Conservation (phyloP, 2,888 invertebrate species). For the Diarsia brunnea region DNA sequence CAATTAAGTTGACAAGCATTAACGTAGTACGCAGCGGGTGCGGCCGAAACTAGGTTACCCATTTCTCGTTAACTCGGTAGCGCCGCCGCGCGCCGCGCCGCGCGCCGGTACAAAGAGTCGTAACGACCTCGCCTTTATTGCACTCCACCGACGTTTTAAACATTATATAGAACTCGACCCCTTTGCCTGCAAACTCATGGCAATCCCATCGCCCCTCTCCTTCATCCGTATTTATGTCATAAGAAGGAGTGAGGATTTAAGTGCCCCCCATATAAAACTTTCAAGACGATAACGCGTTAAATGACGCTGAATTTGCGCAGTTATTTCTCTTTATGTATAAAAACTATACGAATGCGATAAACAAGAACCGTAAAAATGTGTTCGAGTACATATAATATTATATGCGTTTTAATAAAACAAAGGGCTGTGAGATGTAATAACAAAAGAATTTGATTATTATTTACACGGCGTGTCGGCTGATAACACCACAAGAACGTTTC, state of each 20-base stretch:
- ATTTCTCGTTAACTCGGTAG: constrained; percentile 80
- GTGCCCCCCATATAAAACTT: constrained; percentile 66
- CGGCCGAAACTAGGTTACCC: constrained; percentile 88
- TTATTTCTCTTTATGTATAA: constrained; percentile 55
- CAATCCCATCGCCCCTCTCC: constrained; percentile 69
- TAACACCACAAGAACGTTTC: constrained; percentile 59
- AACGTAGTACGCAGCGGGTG: constrained; percentile 80
- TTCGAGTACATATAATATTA: constrained; percentile 23
- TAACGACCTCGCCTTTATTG: constrained; percentile 74
- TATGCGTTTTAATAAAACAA: constrained; percentile 51
- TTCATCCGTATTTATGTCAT: constrained; percentile 64
- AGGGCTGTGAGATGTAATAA: constrained; percentile 51
- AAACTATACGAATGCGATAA: constrained; percentile 51
- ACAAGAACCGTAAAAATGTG: constrained; percentile 45
- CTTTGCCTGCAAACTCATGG: constrained; percentile 74
- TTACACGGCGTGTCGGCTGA: constrained; percentile 34
- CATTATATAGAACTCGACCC: constrained; percentile 75
- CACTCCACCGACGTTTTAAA: constrained; percentile 79
- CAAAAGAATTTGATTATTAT: constrained; percentile 57
- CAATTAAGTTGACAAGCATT: constrained; percentile 82
- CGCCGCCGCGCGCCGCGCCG: constrained; percentile 30
- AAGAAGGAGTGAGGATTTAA: constrained; percentile 69
- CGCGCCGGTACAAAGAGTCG: constrained; percentile 78
- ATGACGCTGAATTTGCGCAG: constrained; percentile 69
- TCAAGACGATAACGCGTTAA: constrained; percentile 67